These are phyloP conservation scores for Zosterops japonicus DNA, from an alignment of 2,113 vertebrate species.

Conservation along the genomic window DNA sequence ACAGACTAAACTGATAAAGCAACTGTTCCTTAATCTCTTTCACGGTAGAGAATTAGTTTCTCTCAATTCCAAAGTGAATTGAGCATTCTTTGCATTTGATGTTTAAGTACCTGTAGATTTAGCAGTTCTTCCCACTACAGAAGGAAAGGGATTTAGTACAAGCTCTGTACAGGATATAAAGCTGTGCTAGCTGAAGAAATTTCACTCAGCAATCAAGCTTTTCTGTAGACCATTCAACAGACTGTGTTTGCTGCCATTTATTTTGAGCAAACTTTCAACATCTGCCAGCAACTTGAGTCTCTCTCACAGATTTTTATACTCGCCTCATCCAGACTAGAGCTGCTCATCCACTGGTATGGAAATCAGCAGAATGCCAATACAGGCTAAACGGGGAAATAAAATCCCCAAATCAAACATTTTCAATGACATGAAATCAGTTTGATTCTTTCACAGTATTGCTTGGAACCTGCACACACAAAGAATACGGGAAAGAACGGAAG, in stretches of 20 bases:
- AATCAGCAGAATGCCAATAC: neutral
- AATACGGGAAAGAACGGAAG: rapidly evolving
- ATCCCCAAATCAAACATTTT: neutral
- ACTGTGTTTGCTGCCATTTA: neutral
- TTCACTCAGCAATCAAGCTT: neutral
- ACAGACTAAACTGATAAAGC: conserved; percentile 31
- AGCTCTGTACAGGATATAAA: neutral
- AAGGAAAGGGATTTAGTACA: neutral
- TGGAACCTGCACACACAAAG: neutral
- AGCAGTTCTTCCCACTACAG: neutral
- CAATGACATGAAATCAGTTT: neutral
- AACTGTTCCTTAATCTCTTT: conserved; percentile 35
- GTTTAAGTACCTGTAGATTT: conserved; percentile 22
- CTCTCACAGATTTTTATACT: neutral
- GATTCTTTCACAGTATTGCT: neutral
- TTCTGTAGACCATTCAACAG: neutral
- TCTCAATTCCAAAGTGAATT: conserved; percentile 27
- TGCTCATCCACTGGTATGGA: neutral
- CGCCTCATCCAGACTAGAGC: neutral
- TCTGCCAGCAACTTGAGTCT: neutral
- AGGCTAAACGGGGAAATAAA: neutral
- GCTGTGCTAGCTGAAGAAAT: neutral
- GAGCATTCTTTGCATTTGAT: conserved; percentile 3
- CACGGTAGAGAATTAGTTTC: neutral
- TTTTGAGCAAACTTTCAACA: neutral